A percentile compares a stretch with the other conserved stretches of the same genome.
Conservation (phyloP, 2,888 invertebrate species). For the Adelognathus sp. region DNA sequence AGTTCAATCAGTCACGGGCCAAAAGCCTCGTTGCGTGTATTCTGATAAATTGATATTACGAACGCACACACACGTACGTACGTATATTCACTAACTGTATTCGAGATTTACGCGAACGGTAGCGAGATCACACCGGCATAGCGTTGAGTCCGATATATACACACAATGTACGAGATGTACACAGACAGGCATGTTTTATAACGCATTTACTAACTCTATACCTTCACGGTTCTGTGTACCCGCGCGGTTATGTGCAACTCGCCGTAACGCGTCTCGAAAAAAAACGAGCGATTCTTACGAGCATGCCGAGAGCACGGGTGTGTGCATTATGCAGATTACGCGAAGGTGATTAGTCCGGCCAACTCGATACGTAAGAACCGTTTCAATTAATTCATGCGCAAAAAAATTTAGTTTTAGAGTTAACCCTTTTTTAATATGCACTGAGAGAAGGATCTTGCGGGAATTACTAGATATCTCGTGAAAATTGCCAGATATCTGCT, state of each 20-base stretch:
- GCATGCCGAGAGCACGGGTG: not conserved
- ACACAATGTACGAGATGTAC: not conserved
- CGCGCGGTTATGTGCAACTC: constrained; percentile 35
- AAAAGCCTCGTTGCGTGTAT: constrained; percentile 27
- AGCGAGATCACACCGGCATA: constrained; percentile 7
- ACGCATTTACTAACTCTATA: constrained; percentile 42
- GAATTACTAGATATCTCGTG: no score
- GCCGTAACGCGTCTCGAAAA: constrained; percentile 51
- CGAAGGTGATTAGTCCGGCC: constrained; percentile 44
- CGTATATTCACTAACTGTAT: constrained; percentile 7
- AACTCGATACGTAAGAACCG: constrained; percentile 22
- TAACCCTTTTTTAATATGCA: no score
- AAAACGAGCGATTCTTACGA: constrained; percentile 29
- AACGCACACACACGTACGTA: not conserved
- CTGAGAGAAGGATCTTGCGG: no score
- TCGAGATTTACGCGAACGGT: not conserved
- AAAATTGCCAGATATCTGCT: no score
- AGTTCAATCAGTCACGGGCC: constrained; percentile 52
- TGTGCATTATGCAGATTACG: constrained; percentile 55
- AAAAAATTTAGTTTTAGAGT: no score
- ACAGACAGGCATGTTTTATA: constrained; percentile 23
- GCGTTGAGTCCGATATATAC: no score
- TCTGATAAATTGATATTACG: constrained; percentile 44
- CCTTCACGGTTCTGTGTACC: constrained; percentile 34
- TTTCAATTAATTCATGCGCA: not conserved